A percentile compares a stretch with the other conserved stretches of the same genome.
Conservation (phyloP, 1,140 invertebrate species). For the Aphelinus certus region DNA sequence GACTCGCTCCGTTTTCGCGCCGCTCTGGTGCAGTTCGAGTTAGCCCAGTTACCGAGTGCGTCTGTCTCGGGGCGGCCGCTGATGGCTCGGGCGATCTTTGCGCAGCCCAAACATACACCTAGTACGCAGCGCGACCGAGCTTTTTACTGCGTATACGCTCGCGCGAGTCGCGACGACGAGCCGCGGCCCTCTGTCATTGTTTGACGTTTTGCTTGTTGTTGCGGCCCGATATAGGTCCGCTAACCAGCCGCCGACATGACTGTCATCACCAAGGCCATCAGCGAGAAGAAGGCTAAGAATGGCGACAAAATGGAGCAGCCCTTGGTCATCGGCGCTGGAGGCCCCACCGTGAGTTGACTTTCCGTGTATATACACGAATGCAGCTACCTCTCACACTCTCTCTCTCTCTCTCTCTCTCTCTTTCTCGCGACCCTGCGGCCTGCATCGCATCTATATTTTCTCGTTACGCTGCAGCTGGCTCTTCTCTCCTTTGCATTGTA, state of each 20-base stretch:
- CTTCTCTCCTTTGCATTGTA: too few relatives aligned
- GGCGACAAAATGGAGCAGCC: slow-evolving; percentile 72
- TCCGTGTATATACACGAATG: slow-evolving; percentile 6
- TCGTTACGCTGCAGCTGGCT: too few relatives aligned
- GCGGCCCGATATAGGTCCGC: not conserved
- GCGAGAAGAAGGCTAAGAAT: slow-evolving; percentile 71
- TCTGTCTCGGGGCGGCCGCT: too few relatives aligned
- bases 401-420: slow-evolving; percentile 22
- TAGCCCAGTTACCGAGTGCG: too few relatives aligned
- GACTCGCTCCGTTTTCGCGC: not conserved
- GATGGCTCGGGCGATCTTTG: too few relatives aligned
- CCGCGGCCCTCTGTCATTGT: too few relatives aligned
- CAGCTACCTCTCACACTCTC: slow-evolving; percentile 18
- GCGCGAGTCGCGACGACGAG: too few relatives aligned
- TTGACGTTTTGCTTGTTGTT: too few relatives aligned
- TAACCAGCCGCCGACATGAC: slow-evolving; percentile 66
- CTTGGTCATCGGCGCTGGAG: slow-evolving; percentile 64
- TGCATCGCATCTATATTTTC: too few relatives aligned
- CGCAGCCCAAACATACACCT: too few relatives aligned
- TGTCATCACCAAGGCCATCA: slow-evolving; percentile 73
- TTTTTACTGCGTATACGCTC: too few relatives aligned
- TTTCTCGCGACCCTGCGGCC: not conserved
- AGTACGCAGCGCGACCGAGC: too few relatives aligned
- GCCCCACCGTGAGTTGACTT: slow-evolving; percentile 51
- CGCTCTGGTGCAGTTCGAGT: not conserved